Conservation (phyloP, 2,113 vertebrate genomes). For the Uria aalge region DNA sequence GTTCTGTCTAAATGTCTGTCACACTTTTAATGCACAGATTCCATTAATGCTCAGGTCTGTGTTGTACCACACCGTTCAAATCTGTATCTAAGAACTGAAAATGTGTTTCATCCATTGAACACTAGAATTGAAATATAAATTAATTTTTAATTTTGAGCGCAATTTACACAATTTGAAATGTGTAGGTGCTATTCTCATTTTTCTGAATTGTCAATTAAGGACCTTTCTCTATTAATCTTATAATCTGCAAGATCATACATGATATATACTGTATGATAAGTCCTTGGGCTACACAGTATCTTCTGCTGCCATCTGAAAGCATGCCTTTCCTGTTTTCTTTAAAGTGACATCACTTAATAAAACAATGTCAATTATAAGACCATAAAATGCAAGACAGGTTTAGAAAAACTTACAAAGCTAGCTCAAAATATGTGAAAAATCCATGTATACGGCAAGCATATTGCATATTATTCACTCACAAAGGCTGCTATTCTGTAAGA, state of each 20-base stretch:
- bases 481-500: neutral
- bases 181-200: neutral
- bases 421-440: neutral
- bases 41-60: neutral
- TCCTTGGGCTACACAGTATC: neutral
- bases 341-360: neutral
- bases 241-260: neutral
- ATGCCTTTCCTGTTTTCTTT: neutral
- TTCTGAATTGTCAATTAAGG: neutral
- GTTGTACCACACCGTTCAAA: neutral
- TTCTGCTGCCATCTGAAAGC: neutral
- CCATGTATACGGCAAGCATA: neutral
- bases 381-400: neutral
- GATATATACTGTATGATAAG: neutral
- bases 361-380: fast-evolving
- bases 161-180: neutral
- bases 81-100: neutral
- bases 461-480: neutral
- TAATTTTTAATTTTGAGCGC: neutral
- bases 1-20: neutral
- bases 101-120: neutral
- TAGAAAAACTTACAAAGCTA: neutral
- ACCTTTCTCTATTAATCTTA: neutral
- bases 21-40: neutral
- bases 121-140: neutral